phyloP scores from a whole-genome alignment of 2,888 invertebrate species.

The Dinocampus coccinellae region DNA sequence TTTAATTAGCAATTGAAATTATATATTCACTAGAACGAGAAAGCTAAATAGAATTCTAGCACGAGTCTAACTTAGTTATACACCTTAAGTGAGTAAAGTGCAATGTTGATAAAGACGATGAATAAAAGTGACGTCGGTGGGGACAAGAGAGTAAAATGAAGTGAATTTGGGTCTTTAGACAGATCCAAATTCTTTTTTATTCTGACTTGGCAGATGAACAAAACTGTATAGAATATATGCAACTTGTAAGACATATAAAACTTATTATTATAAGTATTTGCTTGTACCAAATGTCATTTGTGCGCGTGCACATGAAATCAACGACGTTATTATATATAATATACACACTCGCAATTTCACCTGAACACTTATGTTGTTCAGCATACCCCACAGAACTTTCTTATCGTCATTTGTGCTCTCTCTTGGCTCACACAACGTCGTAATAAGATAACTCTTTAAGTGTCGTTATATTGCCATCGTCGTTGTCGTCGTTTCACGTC shows the following conservation, averaged over 20 bases:
- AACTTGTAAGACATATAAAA: not conserved
- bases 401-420: not conserved
- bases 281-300: not conserved
- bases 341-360: not conserved
- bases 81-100: not conserved
- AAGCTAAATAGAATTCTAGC: constrained; percentile 17
- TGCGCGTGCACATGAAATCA: not conserved
- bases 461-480: not conserved
- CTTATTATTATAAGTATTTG: too few relatives aligned
- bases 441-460: not conserved
- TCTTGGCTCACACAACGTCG: not conserved
- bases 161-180: too few relatives aligned
- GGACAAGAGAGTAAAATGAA: constrained; percentile 16
- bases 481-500: not conserved
- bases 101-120: not conserved
- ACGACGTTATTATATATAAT: constrained; percentile 2
- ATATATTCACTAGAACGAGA: constrained; percentile 14
- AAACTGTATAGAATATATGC: not conserved
- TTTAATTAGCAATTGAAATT: constrained; percentile 20
- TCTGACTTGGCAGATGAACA: not conserved
- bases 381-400: not conserved
- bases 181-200: too few relatives aligned
- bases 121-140: not conserved
- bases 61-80: constrained; percentile 13
- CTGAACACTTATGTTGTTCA: constrained; percentile 7